Evolutionary conservation across 2,888 invertebrate species (phyloP).

Genomic region (Sesia apiformis): DNA sequence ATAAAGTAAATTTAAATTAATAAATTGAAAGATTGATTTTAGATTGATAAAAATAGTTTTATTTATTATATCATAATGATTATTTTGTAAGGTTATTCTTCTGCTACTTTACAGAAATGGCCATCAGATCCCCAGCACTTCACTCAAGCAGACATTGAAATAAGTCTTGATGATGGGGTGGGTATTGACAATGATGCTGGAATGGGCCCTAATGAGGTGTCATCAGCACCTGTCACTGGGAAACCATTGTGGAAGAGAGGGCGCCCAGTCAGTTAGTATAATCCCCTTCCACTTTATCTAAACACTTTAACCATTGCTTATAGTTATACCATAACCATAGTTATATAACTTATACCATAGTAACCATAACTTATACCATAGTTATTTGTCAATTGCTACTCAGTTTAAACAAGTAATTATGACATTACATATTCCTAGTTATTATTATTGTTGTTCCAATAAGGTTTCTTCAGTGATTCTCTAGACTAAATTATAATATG

Average conservation of each 20-base stretch:
- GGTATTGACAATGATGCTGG: constrained; percentile 24
- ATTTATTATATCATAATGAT: background rate
- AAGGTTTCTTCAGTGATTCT: no score
- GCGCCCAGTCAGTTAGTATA: constrained; percentile 35
- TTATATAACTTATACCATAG: no score
- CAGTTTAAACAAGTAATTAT: no score
- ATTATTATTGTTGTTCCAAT: no score
- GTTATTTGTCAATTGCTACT: no score
- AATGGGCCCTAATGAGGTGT: constrained; percentile 37
- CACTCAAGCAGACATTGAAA: constrained; percentile 28
- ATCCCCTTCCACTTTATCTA: background rate
- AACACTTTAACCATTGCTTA: no score
- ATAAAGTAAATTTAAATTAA: no score
- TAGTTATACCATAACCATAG: no score
- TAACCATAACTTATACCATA: no score
- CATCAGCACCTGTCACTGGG: constrained; percentile 27
- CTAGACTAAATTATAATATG: no score
- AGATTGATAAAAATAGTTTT: background rate
- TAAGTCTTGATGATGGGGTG: constrained; percentile 30
- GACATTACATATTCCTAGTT: no score
- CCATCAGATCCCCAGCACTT: constrained; percentile 32
- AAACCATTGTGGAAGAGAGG: constrained; percentile 44
- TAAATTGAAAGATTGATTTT: no score
- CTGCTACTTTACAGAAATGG: constrained; percentile 29
- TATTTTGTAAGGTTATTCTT: background rate